Evolutionary conservation across 1,140 invertebrate genomes (phyloP).

Genomic region (Aphidius ervi): DNA sequence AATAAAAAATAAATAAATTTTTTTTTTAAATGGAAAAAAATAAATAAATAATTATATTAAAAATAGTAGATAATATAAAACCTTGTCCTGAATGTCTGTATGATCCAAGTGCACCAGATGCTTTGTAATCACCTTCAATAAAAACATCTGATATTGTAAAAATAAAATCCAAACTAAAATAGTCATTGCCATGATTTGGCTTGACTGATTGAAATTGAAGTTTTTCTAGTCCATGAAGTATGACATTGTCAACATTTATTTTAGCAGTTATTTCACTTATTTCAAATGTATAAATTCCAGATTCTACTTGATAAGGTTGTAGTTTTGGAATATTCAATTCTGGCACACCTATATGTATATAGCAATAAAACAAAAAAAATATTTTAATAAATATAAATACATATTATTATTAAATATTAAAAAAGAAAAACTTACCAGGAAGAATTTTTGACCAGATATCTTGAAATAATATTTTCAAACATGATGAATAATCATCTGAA

Average conservation of each 20-base stretch:
- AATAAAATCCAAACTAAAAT: slow-evolving; percentile 55
- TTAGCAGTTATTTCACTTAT: slow-evolving; percentile 51
- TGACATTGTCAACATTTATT: slow-evolving; percentile 47
- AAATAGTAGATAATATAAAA: slow-evolving; percentile 15
- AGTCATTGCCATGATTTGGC: slow-evolving; percentile 51
- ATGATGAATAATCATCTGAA: slow-evolving; percentile 44
- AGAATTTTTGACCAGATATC: slow-evolving; percentile 47
- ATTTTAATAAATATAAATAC: slow-evolving; percentile 3
- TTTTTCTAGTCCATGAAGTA: slow-evolving; percentile 49
- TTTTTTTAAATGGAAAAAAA: too few relatives aligned
- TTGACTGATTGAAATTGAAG: slow-evolving; percentile 52
- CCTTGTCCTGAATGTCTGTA: slow-evolving; percentile 54
- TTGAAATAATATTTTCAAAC: slow-evolving; percentile 46
- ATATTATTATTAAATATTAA: background rate
- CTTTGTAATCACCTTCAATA: slow-evolving; percentile 52
- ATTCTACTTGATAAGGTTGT: slow-evolving; percentile 52
- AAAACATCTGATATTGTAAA: slow-evolving; percentile 49
- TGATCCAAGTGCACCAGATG: slow-evolving; percentile 49
- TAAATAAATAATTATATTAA: too few relatives aligned
- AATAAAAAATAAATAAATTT: too few relatives aligned
- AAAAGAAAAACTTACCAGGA: slow-evolving; percentile 31
- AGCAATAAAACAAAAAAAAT: background rate
- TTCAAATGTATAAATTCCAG: slow-evolving; percentile 46
- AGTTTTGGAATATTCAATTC: slow-evolving; percentile 50
- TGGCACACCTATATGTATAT: slow-evolving; percentile 42